Base-by-base conservation (phyloP, 2,113 vertebrate species). In the Dasyprocta punctata region DNA sequence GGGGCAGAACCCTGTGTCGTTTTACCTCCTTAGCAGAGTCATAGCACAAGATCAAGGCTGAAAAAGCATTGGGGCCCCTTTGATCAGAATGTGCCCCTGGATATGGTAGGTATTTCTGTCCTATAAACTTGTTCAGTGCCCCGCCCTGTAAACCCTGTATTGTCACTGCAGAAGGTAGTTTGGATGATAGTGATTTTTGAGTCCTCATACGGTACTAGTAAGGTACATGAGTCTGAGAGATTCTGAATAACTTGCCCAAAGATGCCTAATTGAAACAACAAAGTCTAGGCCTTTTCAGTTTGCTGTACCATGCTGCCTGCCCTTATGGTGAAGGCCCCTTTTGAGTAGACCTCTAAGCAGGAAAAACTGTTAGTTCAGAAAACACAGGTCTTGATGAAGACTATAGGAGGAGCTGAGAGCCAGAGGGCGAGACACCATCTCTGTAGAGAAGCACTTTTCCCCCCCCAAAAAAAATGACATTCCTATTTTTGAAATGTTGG, bases 281-380 rank as follows among this genome's bases (percentile, higher is more conserved):
- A 85, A 36, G 30, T 28, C 44, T 60, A 24, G 52, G 1, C 26
- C 3, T 36, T 44, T 88, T 22, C 47, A 63, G 9, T 26, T 13
- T 10, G 6, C 3, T 49, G 4, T 6, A 20, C 19, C 36, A 0
- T 9, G 13, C 6, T 8, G 26, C 49, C n/a, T 56, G 1, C 41
- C 2, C 24, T 41, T 14, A 4, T 33, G 26, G 13, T 14, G n/a
- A 56, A n/a, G 4, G 0, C 56, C 5, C 17, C 1, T 12, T 93
- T 60, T 7, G 47, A 93, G 28, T 38, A 88, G 26, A 33, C 88
- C 20, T 10, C 26, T 58, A 67, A 73, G 33, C 22, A 65, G 9
- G 33, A 94, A 90, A 47, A 77, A 56, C 5, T 20, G 0, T 83
- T 73, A 52, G 30, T 80, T 8, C 12, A 36, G 89, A 71, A 86